phyloP scores from a whole-genome alignment of 1,140 invertebrate species.

The Euglossa dilemma region DNA sequence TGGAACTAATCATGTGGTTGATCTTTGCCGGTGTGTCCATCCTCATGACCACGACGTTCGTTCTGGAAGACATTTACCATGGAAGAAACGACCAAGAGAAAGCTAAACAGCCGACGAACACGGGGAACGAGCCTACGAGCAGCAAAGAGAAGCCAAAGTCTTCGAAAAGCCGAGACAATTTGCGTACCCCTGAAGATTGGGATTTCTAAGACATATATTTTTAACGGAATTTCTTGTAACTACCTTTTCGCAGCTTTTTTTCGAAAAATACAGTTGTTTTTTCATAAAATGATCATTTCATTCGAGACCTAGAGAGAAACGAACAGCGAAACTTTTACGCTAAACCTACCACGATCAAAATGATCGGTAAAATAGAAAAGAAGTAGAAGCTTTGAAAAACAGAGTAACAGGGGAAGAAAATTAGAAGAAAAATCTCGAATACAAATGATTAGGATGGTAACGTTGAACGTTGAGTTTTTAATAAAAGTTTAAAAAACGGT shows the following conservation, averaged over 20 bases:
- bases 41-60: slow-evolving; percentile 53
- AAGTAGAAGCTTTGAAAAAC: too few species aligned
- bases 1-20: slow-evolving; percentile 70
- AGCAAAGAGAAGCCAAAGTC: neutral
- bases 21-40: slow-evolving; percentile 72
- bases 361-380: too few species aligned
- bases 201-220: neutral
- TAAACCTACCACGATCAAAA: too few species aligned
- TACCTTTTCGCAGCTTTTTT: neutral
- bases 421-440: too few species aligned
- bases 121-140: neutral
- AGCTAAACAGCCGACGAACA: neutral
- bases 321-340: too few species aligned
- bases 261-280: neutral
- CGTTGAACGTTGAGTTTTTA: too few species aligned
- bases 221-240: neutral
- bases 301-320: too few species aligned
- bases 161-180: neutral
- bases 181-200: neutral
- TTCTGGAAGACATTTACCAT: slow-evolving; percentile 59
- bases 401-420: too few species aligned
- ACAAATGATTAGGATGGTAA: too few species aligned
- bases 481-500: too few species aligned
- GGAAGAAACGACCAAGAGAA: slow-evolving; percentile 14
- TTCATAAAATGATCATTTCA: too few species aligned